Conservation (phyloP, 2,888 invertebrate genomes). For the Apodemia duryi region DNA sequence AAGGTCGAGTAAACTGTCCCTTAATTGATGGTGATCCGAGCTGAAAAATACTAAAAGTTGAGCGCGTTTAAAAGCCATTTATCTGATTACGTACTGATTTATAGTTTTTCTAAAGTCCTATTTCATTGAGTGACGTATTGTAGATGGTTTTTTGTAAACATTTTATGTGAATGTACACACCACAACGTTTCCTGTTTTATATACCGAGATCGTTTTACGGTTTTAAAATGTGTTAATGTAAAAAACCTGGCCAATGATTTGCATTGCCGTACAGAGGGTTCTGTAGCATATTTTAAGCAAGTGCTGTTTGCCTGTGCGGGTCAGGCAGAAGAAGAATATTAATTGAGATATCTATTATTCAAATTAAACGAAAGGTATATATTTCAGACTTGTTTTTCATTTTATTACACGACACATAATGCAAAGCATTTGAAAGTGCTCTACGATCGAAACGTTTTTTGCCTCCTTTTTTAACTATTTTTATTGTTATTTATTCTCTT, state of each 20-base stretch:
- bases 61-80: not conserved
- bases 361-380: too few relatives aligned
- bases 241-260: not conserved
- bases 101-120: slow-evolving; percentile 24
- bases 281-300: not conserved
- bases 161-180: slow-evolving; percentile 26
- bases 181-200: slow-evolving; percentile 23
- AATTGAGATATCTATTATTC: too few relatives aligned
- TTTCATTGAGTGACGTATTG: slow-evolving; percentile 28
- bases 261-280: not conserved
- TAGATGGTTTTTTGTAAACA: slow-evolving; percentile 26
- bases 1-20: not conserved
- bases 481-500: too few relatives aligned
- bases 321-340: too few relatives aligned
- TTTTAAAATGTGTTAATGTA: not conserved
- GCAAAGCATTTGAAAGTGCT: too few relatives aligned
- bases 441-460: too few relatives aligned
- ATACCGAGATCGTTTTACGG: slow-evolving; percentile 10
- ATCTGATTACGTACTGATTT: slow-evolving; percentile 22
- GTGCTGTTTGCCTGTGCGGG: too few relatives aligned
- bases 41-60: not conserved
- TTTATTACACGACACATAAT: too few relatives aligned
- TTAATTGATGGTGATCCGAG: not conserved
- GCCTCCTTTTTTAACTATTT: too few relatives aligned
- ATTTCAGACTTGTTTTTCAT: too few relatives aligned